Conservation (phyloP, 2,888 invertebrate genomes). For the Agonopterix heracliana region DNA sequence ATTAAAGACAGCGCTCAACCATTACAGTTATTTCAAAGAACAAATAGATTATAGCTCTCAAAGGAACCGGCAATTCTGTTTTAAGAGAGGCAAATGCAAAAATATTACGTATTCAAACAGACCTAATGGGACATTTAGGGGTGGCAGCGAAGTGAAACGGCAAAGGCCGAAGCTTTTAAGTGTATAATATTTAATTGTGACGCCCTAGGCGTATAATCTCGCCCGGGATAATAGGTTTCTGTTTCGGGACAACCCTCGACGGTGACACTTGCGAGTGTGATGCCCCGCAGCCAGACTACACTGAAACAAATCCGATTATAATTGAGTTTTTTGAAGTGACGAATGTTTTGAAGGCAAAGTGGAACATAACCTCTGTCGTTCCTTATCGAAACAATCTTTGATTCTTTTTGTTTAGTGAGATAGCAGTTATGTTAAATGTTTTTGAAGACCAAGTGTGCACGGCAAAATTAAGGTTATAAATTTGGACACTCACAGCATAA, state of each 20-base stretch:
- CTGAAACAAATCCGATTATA: constrained; percentile 73
- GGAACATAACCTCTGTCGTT: constrained; percentile 1
- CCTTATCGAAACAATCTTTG: neutral
- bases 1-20: constrained; percentile 64
- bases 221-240: constrained; percentile 77
- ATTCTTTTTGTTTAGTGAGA: neutral
- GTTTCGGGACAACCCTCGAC: constrained; percentile 72
- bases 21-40: constrained; percentile 73
- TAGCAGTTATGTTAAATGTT: neutral
- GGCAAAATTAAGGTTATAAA: constrained; percentile 37
- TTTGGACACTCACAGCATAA: constrained; percentile 49
- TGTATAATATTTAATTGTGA: constrained; percentile 78
- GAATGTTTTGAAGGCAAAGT: constrained; percentile 35
- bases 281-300: constrained; percentile 63
- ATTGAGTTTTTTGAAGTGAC: constrained; percentile 64
- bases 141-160: constrained; percentile 75
- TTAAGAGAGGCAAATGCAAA: constrained; percentile 74
- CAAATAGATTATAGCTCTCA: constrained; percentile 75
- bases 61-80: constrained; percentile 74
- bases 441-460: neutral
- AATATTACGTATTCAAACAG: constrained; percentile 77
- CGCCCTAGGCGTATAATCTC: constrained; percentile 78
- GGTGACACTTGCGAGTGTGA: constrained; percentile 70
- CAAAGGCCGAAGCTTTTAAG: constrained; percentile 77
- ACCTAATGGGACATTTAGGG: constrained; percentile 77